Conservation (phyloP, 2,888 invertebrate species). For the Allolobophora icterica region DNA sequence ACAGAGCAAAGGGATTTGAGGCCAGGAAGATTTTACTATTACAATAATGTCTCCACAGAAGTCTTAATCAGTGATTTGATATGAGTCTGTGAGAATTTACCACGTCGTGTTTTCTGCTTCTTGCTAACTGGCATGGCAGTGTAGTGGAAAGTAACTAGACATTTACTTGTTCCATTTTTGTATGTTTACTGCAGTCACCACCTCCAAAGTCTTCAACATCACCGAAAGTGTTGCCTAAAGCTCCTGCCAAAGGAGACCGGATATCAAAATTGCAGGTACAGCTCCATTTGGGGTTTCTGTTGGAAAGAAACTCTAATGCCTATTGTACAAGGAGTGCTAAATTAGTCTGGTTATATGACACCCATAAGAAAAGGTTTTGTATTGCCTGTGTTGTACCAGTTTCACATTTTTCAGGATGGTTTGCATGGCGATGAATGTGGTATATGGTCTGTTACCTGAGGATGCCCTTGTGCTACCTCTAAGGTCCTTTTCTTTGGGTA, state of each 20-base stretch:
- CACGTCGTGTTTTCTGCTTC: background rate
- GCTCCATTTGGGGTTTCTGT: background rate
- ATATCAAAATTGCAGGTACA: slow-evolving; percentile 22
- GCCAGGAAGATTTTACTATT: background rate
- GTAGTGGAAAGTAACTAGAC: background rate
- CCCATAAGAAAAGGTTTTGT: background rate
- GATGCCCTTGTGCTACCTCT: background rate
- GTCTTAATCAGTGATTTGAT: background rate
- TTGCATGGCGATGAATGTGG: background rate
- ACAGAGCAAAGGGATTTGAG: background rate
- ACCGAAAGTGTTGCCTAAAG: slow-evolving; percentile 13
- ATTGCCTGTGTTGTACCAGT: background rate
- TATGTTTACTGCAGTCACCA: background rate
- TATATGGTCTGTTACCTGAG: background rate
- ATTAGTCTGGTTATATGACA: background rate
- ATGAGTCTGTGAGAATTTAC: background rate
- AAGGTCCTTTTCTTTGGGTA: background rate
- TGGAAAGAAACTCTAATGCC: background rate
- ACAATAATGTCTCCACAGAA: background rate
- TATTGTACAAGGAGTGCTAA: background rate
- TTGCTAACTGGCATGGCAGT: background rate
- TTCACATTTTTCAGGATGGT: background rate
- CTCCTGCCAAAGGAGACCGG: background rate
- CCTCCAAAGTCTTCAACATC: background rate
- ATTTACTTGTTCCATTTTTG: background rate